Evolutionary conservation across 2,113 vertebrate genomes (phyloP).

Genomic region (Mus spicilegus): DNA sequence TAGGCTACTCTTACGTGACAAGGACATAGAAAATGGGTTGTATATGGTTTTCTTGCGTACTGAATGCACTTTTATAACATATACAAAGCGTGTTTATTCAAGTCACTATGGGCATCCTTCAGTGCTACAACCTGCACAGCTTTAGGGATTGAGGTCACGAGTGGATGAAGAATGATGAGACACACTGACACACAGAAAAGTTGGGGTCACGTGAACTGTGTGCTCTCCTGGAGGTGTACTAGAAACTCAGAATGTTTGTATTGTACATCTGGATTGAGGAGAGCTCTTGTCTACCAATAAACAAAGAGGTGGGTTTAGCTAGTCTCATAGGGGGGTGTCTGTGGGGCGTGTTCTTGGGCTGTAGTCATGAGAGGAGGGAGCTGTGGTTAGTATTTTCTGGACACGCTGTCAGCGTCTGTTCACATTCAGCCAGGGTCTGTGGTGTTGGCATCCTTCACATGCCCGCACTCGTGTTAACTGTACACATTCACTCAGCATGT

Average conservation of each 20-base stretch:
- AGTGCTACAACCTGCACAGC: not conserved
- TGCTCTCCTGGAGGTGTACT: not conserved
- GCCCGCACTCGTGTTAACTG: not conserved
- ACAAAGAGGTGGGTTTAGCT: not conserved
- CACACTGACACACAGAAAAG: not conserved
- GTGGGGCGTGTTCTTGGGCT: not conserved
- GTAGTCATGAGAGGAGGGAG: not conserved
- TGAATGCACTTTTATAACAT: not conserved
- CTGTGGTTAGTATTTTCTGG: not conserved
- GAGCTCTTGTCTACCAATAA: not conserved
- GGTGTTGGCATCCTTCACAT: no score
- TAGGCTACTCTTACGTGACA: not conserved
- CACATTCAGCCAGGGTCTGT: no score
- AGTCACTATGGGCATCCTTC: not conserved
- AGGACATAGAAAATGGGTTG: not conserved
- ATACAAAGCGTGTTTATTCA: conserved; percentile 37
- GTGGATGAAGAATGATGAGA: not conserved
- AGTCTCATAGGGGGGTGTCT: not conserved
- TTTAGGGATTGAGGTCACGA: not conserved
- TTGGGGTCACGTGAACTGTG: not conserved
- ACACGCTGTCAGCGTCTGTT: no score
- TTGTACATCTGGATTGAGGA: not conserved
- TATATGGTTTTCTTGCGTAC: conserved; percentile 10
- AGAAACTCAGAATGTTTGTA: not conserved
- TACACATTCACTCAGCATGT: not conserved